phyloP scores from a whole-genome alignment of 2,113 vertebrate species.

The Chrysochloris asiatica region DNA sequence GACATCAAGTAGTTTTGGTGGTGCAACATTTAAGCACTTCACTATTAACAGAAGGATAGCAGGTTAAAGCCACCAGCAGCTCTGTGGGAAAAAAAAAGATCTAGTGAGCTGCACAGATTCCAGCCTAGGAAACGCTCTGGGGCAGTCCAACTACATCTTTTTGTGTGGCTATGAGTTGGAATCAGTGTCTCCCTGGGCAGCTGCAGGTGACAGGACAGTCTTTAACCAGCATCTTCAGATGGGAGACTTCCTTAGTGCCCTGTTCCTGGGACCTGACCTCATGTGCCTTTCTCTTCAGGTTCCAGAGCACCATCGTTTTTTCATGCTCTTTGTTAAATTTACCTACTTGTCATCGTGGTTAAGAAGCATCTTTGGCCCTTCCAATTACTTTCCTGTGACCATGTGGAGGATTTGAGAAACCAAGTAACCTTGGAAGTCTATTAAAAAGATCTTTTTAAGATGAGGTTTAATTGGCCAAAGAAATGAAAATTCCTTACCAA shows the following conservation, averaged over 20 bases:
- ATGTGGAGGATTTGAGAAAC: slow-evolving; percentile 33
- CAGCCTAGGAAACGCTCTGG: background rate
- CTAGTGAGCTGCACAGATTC: background rate
- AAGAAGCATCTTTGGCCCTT: background rate
- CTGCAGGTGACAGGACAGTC: background rate
- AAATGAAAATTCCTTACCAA: slow-evolving; percentile 37
- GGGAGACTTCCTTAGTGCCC: background rate
- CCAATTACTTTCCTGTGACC: slow-evolving; percentile 39
- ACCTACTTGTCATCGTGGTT: slow-evolving; percentile 25
- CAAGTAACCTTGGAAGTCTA: slow-evolving; percentile 9
- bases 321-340: background rate
- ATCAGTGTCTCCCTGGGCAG: background rate
- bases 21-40: background rate
- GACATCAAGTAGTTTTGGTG: background rate
- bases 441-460: slow-evolving; percentile 48
- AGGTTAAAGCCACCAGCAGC: background rate
- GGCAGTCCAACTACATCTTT: background rate
- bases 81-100: background rate
- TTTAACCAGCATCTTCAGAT: background rate
- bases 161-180: background rate
- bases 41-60: background rate
- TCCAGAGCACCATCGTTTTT: too few relatives aligned
- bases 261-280: background rate
- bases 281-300: background rate
- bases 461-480: slow-evolving; percentile 42